Evolutionary conservation across 2,888 invertebrate genomes (phyloP).

Genomic region (Candidula unifasciata): DNA sequence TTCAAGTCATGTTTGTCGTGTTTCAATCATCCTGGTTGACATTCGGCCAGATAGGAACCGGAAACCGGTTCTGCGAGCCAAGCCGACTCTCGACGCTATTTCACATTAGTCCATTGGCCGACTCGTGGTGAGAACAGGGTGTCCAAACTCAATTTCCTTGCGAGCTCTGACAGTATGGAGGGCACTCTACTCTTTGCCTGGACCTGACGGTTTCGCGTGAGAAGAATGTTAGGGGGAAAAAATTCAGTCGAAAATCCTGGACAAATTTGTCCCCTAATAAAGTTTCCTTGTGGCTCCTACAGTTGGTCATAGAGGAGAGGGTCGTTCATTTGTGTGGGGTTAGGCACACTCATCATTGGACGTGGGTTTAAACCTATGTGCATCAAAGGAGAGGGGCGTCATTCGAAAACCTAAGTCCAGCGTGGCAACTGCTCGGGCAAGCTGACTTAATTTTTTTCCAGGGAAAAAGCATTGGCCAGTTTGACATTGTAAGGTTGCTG

Average conservation of each 20-base stretch:
- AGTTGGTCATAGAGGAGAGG: neutral
- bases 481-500: no score
- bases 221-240: slow-evolving; percentile 25
- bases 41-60: slow-evolving; percentile 44
- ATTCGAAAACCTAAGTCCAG: no score
- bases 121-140: slow-evolving; percentile 19
- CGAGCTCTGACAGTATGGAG: slow-evolving; percentile 17
- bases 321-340: no score
- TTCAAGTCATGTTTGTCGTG: slow-evolving; percentile 48
- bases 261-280: slow-evolving; percentile 16
- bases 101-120: slow-evolving; percentile 46
- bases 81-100: slow-evolving; percentile 40
- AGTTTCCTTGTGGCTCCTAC: neutral
- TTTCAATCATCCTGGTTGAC: slow-evolving; percentile 40
- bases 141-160: slow-evolving; percentile 48
- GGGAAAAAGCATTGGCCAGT: no score
- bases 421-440: no score
- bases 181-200: slow-evolving; percentile 13
- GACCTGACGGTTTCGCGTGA: slow-evolving; percentile 38
- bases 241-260: slow-evolving; percentile 12
- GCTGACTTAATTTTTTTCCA: no score
- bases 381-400: no score
- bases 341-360: no score
- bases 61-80: slow-evolving; percentile 33
- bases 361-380: no score